These are phyloP conservation scores for Cantharis rustica DNA, from an alignment of 2,888 invertebrate genomes.

Conservation along the genomic window DNA sequence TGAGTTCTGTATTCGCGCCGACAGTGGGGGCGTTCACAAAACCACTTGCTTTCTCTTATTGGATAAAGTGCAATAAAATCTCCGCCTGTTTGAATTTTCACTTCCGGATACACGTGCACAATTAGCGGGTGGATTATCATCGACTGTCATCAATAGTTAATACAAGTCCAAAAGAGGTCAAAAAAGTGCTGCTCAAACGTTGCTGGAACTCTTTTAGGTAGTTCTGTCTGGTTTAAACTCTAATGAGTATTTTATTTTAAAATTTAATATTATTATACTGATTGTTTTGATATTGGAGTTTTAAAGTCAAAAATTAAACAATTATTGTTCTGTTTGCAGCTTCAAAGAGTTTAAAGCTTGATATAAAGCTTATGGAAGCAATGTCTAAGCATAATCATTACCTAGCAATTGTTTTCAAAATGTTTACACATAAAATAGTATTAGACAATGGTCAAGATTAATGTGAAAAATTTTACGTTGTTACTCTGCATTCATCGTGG, in stretches of 20 bases:
- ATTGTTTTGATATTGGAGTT: neutral
- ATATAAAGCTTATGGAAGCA: neutral
- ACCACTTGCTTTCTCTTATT: constrained; percentile 31
- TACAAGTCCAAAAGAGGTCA: neutral
- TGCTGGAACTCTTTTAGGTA: neutral
- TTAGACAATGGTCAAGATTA: neutral
- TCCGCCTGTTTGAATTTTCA: constrained; percentile 32
- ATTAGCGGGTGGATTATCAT: constrained; percentile 21
- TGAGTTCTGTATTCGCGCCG: constrained; percentile 35
- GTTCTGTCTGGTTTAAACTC: neutral
- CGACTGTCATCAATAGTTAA: neutral
- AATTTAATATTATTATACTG: neutral
- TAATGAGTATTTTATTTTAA: neutral
- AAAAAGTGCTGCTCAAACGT: neutral
- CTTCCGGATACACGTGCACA: constrained; percentile 34
- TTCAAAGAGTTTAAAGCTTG: neutral
- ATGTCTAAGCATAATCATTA: neutral
- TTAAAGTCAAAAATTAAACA: neutral
- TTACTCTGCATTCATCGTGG: neutral
- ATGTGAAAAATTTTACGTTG: neutral
- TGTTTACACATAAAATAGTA: neutral
- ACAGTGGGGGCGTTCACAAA: constrained; percentile 35
- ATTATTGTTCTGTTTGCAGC: neutral
- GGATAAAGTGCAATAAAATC: constrained; percentile 27
- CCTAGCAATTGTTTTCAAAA: neutral